phyloP scores from a whole-genome alignment of 2,113 vertebrate genomes.

The Dipodomys stephensi region DNA sequence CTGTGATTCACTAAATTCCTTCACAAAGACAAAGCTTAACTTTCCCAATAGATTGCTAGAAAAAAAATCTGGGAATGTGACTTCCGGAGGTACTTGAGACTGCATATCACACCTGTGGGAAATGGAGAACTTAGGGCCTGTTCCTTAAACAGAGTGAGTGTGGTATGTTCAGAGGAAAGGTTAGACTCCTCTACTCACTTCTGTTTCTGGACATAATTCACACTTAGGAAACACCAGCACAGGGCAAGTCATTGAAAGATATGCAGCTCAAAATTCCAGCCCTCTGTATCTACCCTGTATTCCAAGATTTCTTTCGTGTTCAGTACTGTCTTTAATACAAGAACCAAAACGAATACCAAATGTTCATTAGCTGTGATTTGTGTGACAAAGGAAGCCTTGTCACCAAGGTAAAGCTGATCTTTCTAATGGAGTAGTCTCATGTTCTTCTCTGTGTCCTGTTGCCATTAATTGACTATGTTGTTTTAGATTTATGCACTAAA shows the following conservation, averaged over 20 bases:
- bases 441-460: constrained; percentile 28
- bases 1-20: not conserved
- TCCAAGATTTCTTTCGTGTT: not conserved
- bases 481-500: constrained; percentile 80
- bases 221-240: not conserved
- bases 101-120: not conserved
- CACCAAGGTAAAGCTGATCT: not conserved
- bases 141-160: not conserved
- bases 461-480: constrained; percentile 67
- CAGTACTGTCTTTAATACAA: not conserved
- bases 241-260: not conserved
- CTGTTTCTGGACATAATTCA: not conserved
- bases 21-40: not conserved
- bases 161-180: not conserved
- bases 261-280: not conserved
- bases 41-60: not conserved
- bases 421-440: constrained; percentile 63
- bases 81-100: not conserved
- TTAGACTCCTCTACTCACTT: not conserved
- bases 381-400: not conserved
- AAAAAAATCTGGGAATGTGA: not conserved
- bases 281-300: not conserved
- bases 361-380: not conserved
- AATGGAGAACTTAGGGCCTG: not conserved
- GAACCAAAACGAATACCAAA: not conserved